Percentiles rank a stretch among this genome's conserved stretches.
Conservation (phyloP, 2,888 invertebrate species). For the Tachina fera region DNA sequence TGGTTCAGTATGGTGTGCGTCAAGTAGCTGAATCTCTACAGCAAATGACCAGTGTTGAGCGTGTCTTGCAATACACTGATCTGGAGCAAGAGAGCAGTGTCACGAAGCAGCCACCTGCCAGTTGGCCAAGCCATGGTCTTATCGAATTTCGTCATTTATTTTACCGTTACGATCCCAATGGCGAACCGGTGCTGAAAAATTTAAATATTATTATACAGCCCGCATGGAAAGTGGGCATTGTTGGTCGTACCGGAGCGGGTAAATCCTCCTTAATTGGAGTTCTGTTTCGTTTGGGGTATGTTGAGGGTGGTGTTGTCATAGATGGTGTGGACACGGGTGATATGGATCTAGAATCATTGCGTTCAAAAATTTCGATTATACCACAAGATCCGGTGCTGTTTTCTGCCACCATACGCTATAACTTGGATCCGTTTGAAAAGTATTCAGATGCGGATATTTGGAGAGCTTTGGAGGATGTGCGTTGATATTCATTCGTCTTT, state of each 20-base stretch:
- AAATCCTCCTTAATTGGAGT: constrained; percentile 91
- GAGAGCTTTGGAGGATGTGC: constrained; percentile 80
- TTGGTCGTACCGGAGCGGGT: constrained; percentile 93
- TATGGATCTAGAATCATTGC: constrained; percentile 84
- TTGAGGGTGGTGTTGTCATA: constrained; percentile 88
- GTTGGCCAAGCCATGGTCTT: constrained; percentile 88
- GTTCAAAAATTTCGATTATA: constrained; percentile 85
- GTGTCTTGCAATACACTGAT: constrained; percentile 88
- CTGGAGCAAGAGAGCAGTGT: constrained; percentile 85
- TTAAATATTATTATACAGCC: constrained; percentile 88
- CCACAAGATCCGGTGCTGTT: constrained; percentile 85
- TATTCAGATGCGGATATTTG: constrained; percentile 81
- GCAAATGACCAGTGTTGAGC: constrained; percentile 90
- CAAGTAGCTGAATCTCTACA: constrained; percentile 88
- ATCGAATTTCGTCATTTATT: constrained; percentile 84
- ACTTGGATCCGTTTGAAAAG: constrained; percentile 86
- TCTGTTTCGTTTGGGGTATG: constrained; percentile 89
- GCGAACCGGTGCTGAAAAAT: constrained; percentile 88
- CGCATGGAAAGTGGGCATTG: constrained; percentile 89
- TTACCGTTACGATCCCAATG: constrained; percentile 85
- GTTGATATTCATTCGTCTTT: constrained; percentile 15
- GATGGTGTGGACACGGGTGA: constrained; percentile 86
- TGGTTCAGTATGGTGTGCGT: constrained; percentile 88
- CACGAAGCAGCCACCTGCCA: constrained; percentile 84
- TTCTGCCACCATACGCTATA: constrained; percentile 86